Evolutionary conservation across 2,113 vertebrate genomes (phyloP).

Genomic region (Emberiza fucata): DNA sequence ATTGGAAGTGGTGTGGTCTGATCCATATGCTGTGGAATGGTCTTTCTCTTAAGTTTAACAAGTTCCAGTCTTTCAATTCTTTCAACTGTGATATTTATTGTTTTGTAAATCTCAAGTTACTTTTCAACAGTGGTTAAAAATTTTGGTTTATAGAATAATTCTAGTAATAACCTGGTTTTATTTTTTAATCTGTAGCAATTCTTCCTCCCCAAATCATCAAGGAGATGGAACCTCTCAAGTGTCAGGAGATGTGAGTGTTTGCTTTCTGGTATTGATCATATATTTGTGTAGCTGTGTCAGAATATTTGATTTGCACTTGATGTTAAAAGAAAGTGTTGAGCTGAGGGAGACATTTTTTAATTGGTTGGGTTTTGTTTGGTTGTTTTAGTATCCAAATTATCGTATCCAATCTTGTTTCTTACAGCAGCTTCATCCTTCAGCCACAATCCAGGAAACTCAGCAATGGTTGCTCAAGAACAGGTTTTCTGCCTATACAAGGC

Average conservation of each 20-base stretch:
- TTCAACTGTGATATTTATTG: not conserved
- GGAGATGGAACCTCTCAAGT: constrained; percentile 81
- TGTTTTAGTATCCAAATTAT: not conserved
- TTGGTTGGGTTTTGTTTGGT: not conserved
- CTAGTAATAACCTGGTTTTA: not conserved
- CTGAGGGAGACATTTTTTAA: not conserved
- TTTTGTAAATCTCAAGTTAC: not conserved
- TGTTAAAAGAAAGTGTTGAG: not conserved
- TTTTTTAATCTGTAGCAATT: constrained; percentile 76
- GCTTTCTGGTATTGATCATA: not conserved
- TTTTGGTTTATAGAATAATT: not conserved
- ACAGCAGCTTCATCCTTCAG: constrained; percentile 88
- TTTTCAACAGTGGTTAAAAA: not conserved
- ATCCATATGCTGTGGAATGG: no score
- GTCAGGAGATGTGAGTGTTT: constrained; percentile 81
- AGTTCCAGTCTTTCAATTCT: not conserved
- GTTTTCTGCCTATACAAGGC: constrained; percentile 85
- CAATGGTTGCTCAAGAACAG: constrained; percentile 93
- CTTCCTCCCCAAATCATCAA: constrained; percentile 95
- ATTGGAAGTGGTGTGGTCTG: not conserved
- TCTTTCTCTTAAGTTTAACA: not conserved
- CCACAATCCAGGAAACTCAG: constrained; percentile 90
- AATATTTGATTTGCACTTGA: not conserved
- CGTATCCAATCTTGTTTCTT: not conserved
- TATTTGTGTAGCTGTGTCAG: not conserved